A percentile compares a stretch with the other conserved stretches of the same genome.
Conservation (phyloP, 2,113 vertebrate species). For the Sylvietta virens region DNA sequence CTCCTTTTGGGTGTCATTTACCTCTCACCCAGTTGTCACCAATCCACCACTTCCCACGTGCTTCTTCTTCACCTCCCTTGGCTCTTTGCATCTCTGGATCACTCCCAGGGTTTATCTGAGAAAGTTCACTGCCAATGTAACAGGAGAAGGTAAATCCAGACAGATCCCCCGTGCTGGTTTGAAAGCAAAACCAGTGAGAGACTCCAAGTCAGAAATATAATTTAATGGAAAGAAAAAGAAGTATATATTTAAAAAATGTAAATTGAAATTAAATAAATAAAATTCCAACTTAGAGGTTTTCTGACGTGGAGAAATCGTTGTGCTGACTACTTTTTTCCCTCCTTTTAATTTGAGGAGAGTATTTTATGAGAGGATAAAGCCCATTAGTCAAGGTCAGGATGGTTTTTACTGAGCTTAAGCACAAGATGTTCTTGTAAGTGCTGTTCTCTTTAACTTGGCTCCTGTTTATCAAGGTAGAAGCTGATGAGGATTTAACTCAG, state of each 20-base stretch:
- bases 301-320: background rate
- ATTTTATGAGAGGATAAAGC: background rate
- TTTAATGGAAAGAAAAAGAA: too few species aligned
- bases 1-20: background rate
- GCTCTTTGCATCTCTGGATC: background rate
- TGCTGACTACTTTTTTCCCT: fast-evolving
- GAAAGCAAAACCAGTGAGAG: too few species aligned
- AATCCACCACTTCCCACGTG: background rate
- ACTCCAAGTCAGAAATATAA: too few species aligned
- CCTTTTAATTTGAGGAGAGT: background rate
- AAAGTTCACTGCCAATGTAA: background rate
- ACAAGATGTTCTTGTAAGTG: background rate
- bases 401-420: background rate
- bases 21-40: background rate
- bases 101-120: background rate
- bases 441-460: background rate
- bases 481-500: background rate
- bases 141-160: background rate
- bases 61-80: background rate
- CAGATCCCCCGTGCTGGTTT: too few species aligned
- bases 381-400: background rate
- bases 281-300: background rate
- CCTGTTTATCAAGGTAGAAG: background rate
- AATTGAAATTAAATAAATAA: too few species aligned
- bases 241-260: too few species aligned